Evolutionary conservation across 2,113 vertebrate genomes (phyloP), one percentile per base, ranked within the genome.

Genomic region (Eulacestoma nigropectus): DNA sequence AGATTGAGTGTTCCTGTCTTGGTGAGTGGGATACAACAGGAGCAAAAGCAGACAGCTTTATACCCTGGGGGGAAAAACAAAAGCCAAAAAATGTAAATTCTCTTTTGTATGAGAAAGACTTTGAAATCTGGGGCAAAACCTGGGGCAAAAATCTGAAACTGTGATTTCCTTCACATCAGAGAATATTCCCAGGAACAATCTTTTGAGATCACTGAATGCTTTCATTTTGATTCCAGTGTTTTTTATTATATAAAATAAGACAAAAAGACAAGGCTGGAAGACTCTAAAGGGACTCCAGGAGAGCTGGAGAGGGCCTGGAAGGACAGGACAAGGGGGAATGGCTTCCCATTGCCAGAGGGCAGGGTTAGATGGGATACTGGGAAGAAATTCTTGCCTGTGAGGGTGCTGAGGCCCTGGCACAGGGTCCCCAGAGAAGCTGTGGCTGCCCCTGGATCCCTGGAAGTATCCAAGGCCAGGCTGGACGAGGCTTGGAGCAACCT

Each of bases 401-500:
- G 35, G 17, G 42, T 23, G 63, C 2, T 0, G 0, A 90, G 70
- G 6, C 14, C 30, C 63, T 56, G 72, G 35, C 22, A 56, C 18
- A 69, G 49, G 30, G 5, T 76, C 1, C 11, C 8, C 79, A 70
- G 72, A 70, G 69, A 0, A 75, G 29, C 46, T 82, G 60, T 35
- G 47, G 49, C 10, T 84, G 55, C 7, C 14, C 32, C 70, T 78
- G 59, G 37, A 83, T 27, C 62, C 53, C 62, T 62, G 47, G n/a
- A 0, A 55, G 17, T 60, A 21, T 0, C 35, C 79, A 49, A 63
- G 35, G 2, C 8, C n/a, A 42, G 47, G 35, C 0, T 77, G 56
- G 39, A 53, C 0, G 0, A 9, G 21, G 1, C 6, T 62, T 22
- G 53, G 41, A 84, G 13, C 10, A 33, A 0, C 8, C 32, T 56